These are phyloP conservation scores for Mallateleia sp. DNA, from an alignment of 2,888 invertebrate genomes.

Conservation along the genomic window DNA sequence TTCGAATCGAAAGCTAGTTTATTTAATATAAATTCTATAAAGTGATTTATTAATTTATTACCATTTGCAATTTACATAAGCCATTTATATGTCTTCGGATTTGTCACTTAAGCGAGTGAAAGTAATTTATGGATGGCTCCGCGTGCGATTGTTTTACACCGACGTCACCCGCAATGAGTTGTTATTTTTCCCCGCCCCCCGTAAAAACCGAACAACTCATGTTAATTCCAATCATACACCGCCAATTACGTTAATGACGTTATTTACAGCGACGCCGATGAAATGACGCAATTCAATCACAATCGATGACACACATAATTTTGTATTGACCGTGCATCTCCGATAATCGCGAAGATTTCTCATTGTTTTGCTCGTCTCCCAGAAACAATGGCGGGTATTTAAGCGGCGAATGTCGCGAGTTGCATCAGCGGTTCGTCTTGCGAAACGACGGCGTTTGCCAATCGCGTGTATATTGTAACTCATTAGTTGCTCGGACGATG, in stretches of 20 bases:
- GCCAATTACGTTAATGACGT: constrained; percentile 29
- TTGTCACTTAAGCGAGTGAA: constrained; percentile 57
- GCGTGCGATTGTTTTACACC: constrained; percentile 42
- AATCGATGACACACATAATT: constrained; percentile 60
- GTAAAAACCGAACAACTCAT: not conserved
- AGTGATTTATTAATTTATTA: constrained; percentile 64
- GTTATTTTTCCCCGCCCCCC: constrained; percentile 3
- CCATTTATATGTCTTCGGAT: constrained; percentile 58
- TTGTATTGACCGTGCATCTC: constrained; percentile 46
- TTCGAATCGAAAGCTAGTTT: constrained; percentile 37
- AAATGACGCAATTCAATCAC: constrained; percentile 23
- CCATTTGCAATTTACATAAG: constrained; percentile 58
- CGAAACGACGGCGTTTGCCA: constrained; percentile 81
- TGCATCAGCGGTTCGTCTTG: constrained; percentile 81
- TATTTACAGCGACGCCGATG: constrained; percentile 19
- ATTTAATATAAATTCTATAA: constrained; percentile 49
- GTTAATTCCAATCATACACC: constrained; percentile 3
- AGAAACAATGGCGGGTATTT: constrained; percentile 84
- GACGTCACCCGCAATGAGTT: constrained; percentile 8
- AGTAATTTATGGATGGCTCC: constrained; percentile 44
- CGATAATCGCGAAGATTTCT: constrained; percentile 58
- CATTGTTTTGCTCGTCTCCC: constrained; percentile 84
- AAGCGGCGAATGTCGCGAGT: constrained; percentile 73
- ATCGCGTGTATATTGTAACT: constrained; percentile 84
- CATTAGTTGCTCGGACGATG: constrained; percentile 84